Evolutionary conservation across 92 coral and sea anemone genomes (phyloP).

Genomic region (Siderastrea radians): DNA sequence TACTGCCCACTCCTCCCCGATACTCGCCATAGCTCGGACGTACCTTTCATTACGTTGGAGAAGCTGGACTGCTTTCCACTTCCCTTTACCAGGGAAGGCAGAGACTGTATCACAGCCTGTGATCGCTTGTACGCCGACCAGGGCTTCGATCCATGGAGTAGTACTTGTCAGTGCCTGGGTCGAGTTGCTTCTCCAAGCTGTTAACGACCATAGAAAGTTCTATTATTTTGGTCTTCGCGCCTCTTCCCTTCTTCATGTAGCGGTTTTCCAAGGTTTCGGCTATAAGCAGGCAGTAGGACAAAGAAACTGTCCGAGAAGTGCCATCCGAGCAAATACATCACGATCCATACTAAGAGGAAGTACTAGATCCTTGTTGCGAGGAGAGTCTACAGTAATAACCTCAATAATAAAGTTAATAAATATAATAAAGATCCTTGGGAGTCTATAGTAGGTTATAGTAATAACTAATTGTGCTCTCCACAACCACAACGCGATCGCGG

Average conservation of each 20-base stretch:
- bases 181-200: no score
- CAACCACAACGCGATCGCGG: slow-evolving; percentile 68
- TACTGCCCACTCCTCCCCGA: slow-evolving; percentile 31
- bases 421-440: background rate
- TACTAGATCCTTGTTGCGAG: no score
- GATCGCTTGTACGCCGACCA: no score
- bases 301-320: slow-evolving; percentile 71
- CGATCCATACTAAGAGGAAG: slow-evolving; percentile 27
- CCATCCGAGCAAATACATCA: slow-evolving; percentile 72
- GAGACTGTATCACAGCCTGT: background rate
- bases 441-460: slow-evolving; percentile 62
- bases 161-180: no score
- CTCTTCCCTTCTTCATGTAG: no score
- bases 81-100: slow-evolving; percentile 68
- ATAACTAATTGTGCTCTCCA: slow-evolving; percentile 76
- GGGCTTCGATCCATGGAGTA: no score
- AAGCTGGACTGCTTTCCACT: slow-evolving; percentile 66
- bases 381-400: no score
- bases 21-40: slow-evolving; percentile 29
- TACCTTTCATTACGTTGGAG: slow-evolving; percentile 36
- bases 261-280: no score
- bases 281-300: no score
- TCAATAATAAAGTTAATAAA: no score
- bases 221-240: no score
- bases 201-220: no score